phyloP scores from a whole-genome alignment of 2,113 vertebrate genomes.

The Colius striatus region DNA sequence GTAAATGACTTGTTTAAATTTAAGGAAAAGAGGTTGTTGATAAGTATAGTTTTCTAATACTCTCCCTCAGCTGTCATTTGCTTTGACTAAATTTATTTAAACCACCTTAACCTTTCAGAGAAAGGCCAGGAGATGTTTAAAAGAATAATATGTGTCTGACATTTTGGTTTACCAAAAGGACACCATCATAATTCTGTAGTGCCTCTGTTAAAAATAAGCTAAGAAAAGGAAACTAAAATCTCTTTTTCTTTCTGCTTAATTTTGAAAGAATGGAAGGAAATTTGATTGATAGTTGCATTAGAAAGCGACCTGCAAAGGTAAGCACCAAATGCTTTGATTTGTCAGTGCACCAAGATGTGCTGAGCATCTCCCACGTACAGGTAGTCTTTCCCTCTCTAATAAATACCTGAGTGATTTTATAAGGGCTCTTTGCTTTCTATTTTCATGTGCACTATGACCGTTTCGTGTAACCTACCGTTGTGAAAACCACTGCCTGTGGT shows the following conservation, averaged over 20 bases:
- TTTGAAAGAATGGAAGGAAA: conserved; percentile 21
- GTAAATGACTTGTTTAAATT: conserved; percentile 77
- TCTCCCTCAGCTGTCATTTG: conserved; percentile 77
- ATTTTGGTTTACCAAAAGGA: conserved; percentile 79
- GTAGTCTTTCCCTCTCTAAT: background rate
- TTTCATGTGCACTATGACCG: background rate
- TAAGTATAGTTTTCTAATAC: conserved; percentile 73
- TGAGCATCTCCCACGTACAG: background rate
- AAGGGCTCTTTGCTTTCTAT: background rate
- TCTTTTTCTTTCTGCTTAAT: conserved; percentile 64
- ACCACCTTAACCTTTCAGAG: conserved; percentile 80
- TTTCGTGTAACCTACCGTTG: no score
- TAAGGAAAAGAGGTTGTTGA: conserved; percentile 73
- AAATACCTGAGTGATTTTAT: background rate
- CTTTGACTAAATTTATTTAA: conserved; percentile 82
- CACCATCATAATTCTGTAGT: conserved; percentile 72
- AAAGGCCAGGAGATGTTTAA: conserved; percentile 76
- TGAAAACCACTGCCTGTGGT: background rate
- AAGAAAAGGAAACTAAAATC: conserved; percentile 70
- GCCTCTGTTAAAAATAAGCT: conserved; percentile 73
- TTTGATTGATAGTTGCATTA: conserved; percentile 44
- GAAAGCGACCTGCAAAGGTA: conserved; percentile 17
- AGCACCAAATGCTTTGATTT: background rate
- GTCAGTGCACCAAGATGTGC: background rate
- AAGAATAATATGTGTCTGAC: conserved; percentile 78